Base-by-base conservation (phyloP, 2,113 vertebrate genomes). In the Holacanthus passer region DNA sequence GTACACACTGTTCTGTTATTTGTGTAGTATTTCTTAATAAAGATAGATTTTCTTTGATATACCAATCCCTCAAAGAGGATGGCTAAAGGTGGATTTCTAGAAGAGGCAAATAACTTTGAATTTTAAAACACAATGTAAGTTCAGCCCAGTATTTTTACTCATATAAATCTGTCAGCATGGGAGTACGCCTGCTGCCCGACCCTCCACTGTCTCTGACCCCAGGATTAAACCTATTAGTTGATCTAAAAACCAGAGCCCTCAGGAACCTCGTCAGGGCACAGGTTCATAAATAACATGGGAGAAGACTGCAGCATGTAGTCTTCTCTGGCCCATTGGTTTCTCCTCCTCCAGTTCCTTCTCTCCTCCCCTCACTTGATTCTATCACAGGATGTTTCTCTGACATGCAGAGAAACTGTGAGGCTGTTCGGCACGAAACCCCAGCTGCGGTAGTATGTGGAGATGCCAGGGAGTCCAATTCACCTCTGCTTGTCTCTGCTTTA, bases 341-440 rank as follows among this genome's bases (percentile, higher is more conserved):
- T 68, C n/a, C 79, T 76, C 41, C 77, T 84, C 48, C 45, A 31
- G 65, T 70, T 47, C 7, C 17, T 39, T 47, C 31, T 79, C 75
- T 81, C 70, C 58, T 68, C 24, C 24, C 56, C 39, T 56, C 4
- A 2, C 47, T 70, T 27, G 52, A 77, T 52, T 74, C 69, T 59
- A 20, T 82, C 71, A 65, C 80, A 84, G 82, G 79, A 87, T 91
- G 78, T 77, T 80, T 83, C 75, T 73, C 56, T 55, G 59, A 68
- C 45, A 69, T 12, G 19, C 80, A 55, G 60, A 68, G 47, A 53
- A 55, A 35, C 24, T 53, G 39, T 4, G 43, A 66, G 68, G 22
- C 39, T 11, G 29, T 84, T 75, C 75, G 79, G 72, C 71, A 67
- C 27, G 17, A 55, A 64, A 24, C 7, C 63, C 56, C 79, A 41